Percentiles rank a stretch among this genome's conserved stretches.
These are phyloP conservation scores for Cryptosula pallasiana DNA, from an alignment of 2,888 invertebrate species.

Conservation along the genomic window DNA sequence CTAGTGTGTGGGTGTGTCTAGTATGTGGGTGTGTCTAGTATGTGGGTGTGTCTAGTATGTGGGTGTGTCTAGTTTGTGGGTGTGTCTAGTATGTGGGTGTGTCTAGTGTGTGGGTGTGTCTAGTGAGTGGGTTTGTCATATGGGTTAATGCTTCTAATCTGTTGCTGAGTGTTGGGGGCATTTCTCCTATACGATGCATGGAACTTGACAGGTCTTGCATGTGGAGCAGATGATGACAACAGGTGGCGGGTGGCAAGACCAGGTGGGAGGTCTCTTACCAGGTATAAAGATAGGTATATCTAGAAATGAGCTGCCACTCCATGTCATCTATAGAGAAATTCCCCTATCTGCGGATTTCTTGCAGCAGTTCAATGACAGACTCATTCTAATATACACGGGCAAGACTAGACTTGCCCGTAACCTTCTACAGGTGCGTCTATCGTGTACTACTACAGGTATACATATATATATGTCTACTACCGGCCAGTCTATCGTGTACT, in stretches of 20 bases:
- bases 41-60: too few relatives aligned
- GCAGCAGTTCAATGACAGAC: constrained; percentile 48
- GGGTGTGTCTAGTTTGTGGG: too few relatives aligned
- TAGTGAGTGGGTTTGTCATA: too few relatives aligned
- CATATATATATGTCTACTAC: too few relatives aligned
- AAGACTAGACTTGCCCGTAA: constrained; percentile 58
- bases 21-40: too few relatives aligned
- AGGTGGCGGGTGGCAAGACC: constrained; percentile 61
- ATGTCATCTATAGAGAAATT: constrained; percentile 43
- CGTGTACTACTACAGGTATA: background rate
- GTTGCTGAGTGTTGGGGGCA: too few relatives aligned
- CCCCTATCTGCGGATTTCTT: constrained; percentile 36
- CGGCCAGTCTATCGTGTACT: too few relatives aligned
- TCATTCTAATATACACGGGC: constrained; percentile 58
- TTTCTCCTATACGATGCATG: too few relatives aligned
- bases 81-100: too few relatives aligned
- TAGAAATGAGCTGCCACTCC: constrained; percentile 43
- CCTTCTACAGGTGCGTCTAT: constrained; percentile 53
- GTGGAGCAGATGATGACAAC: constrained; percentile 58
- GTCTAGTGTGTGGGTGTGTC: too few relatives aligned
- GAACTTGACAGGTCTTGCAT: constrained; percentile 56
- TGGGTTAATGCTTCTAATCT: too few relatives aligned
- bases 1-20: too few relatives aligned
- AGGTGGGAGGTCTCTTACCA: constrained; percentile 56
- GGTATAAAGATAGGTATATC: constrained; percentile 54